Percentiles rank a stretch among this genome's conserved stretches.
Conservation (phyloP, 2,888 invertebrate genomes). For the Brachyptera risi region DNA sequence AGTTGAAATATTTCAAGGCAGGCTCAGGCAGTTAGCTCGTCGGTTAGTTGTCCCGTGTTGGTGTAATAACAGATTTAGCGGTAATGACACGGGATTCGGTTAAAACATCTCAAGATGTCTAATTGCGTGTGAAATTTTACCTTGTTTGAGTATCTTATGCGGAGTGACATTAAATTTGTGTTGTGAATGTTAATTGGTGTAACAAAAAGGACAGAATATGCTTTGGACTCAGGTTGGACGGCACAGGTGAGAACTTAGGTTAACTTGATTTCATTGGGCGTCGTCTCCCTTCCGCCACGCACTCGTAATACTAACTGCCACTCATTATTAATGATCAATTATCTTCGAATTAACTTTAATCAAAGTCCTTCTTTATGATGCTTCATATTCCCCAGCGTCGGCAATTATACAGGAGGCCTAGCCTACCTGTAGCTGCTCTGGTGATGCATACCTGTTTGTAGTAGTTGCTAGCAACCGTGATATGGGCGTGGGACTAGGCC, state of each 20-base stretch:
- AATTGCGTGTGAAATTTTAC: neutral
- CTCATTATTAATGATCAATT: neutral
- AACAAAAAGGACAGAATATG: neutral
- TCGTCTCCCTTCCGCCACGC: constrained; percentile 9
- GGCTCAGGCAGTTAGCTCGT: neutral
- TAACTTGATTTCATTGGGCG: neutral
- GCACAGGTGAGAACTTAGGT: neutral
- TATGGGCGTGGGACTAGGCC: too few relatives aligned
- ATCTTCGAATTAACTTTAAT: too few relatives aligned
- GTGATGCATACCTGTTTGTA: too few relatives aligned
- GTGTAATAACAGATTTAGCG: neutral
- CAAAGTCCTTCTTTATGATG: too few relatives aligned
- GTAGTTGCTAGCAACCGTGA: too few relatives aligned
- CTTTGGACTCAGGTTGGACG: neutral
- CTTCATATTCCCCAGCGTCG: too few relatives aligned
- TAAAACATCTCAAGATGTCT: neutral
- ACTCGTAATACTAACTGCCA: neutral
- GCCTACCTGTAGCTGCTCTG: too few relatives aligned
- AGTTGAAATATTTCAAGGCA: constrained; percentile 9
- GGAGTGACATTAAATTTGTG: neutral
- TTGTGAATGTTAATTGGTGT: neutral
- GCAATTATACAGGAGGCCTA: too few relatives aligned
- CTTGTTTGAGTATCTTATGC: neutral
- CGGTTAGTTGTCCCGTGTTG: neutral
- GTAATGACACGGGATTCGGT: constrained; percentile 1